Evolutionary conservation across 2,888 invertebrate genomes (phyloP), one percentile per base, ranked within the genome.

Genomic region (Tetanocera ferruginea): DNA sequence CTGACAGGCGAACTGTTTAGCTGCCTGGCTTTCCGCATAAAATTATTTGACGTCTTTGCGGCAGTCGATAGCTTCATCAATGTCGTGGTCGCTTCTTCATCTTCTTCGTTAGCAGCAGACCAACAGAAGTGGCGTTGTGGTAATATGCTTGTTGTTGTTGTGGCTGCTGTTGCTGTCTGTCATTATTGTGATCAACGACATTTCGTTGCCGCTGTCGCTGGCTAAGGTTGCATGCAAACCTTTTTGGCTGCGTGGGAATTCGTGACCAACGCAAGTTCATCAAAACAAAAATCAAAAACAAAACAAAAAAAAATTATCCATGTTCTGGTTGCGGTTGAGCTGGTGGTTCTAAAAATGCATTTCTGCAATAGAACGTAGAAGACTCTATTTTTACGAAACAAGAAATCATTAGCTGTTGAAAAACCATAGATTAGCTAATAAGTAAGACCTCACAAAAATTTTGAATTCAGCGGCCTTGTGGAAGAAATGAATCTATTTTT

Each of bases 181-280:
- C 37, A 73, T 73, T 73, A 62, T 62, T 25, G 11, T 37, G 73
- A 60, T 37, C 62, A 73, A 25, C 73, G 64, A 60, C 57, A 43
- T 60, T 60, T 52, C 49, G 55, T 67, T 66, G 77, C 17, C 57
- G 69, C 51, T 55, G 25, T 23, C 52, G 64, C 55, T 19, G 51
- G 31, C 67, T 31, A 62, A 60, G 49, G 43, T 57, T 71, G 23
- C n/a, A 76, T 76, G 70, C 70, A 70, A 70, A 76, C 25, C 19
- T 55, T 37, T 25, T 37, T 78, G 81, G 80, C 81, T 82, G 82
- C 83, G 83, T 83, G 83, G 83, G 83, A 83, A 83, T 80, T 82
- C 82, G 81, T 82, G 83, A 83, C 80, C 79, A 80, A 82, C 79
- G 80, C 79, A 82, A 79, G 75, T 69, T 49, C 60, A 1, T 43